phyloP scores from a whole-genome alignment of 2,888 invertebrate species.

The Kuschelorhynchus macadamiae region DNA sequence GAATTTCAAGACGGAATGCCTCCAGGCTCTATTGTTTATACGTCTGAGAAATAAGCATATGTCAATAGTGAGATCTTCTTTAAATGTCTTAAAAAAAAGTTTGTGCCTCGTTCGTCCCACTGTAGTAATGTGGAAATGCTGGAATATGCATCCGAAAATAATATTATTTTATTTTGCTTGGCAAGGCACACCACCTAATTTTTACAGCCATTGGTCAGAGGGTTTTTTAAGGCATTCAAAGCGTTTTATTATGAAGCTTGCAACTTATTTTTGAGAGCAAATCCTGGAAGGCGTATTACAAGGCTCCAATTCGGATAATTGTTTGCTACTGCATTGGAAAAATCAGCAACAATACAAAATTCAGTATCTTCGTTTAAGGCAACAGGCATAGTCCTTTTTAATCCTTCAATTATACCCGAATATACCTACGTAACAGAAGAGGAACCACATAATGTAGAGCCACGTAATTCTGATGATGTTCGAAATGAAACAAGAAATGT shows the following conservation, averaged over 20 bases:
- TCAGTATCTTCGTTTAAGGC: conserved; percentile 40
- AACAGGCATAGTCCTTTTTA: conserved; percentile 44
- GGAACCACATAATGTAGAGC: too few relatives aligned
- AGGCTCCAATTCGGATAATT: conserved; percentile 46
- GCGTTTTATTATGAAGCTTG: conserved; percentile 43
- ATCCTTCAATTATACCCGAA: conserved; percentile 18
- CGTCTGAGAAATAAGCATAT: conserved; percentile 52
- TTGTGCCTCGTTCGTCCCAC: conserved; percentile 47
- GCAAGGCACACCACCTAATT: conserved; percentile 51
- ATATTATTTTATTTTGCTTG: conserved; percentile 30
- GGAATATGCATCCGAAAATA: conserved; percentile 42
- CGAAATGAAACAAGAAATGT: too few relatives aligned
- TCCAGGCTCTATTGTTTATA: conserved; percentile 9
- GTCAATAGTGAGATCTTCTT: conserved; percentile 33
- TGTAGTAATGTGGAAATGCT: conserved; percentile 50
- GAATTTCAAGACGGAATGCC: too few relatives aligned
- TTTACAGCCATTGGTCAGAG: conserved; percentile 48
- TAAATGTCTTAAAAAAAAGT: conserved; percentile 48
- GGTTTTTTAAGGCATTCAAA: conserved; percentile 18
- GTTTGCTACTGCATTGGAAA: conserved; percentile 30
- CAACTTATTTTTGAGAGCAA: conserved; percentile 38
- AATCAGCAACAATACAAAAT: conserved; percentile 37
- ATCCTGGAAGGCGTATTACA: conserved; percentile 37
- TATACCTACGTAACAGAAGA: conserved; percentile 2
- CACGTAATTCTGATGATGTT: too few relatives aligned